Evolutionary conservation across 2,888 invertebrate species (phyloP).

Genomic region (Elysia crispata): DNA sequence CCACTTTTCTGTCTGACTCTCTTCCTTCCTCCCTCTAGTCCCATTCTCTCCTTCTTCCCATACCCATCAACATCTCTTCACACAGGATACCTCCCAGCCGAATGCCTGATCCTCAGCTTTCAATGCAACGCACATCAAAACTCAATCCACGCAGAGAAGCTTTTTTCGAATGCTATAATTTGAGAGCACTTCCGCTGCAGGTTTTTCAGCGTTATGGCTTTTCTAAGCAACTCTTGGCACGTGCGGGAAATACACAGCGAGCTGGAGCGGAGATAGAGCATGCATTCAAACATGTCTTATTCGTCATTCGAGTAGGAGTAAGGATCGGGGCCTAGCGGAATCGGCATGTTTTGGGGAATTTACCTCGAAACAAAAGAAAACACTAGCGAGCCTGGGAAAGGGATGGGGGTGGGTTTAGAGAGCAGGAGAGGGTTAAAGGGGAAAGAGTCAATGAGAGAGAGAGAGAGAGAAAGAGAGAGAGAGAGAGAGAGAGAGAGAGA

Average conservation of each 20-base stretch:
- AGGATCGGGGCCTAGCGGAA: not conserved
- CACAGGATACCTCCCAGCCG: not conserved
- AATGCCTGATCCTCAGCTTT: not conserved
- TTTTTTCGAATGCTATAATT: not conserved
- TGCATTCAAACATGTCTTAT: not conserved
- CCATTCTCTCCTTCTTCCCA: too few relatives aligned
- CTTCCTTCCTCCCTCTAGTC: too few relatives aligned
- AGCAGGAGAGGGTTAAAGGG: too few relatives aligned
- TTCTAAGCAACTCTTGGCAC: too few relatives aligned
- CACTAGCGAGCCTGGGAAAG: too few relatives aligned
- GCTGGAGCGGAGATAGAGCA: not conserved
- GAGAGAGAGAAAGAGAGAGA: constrained; percentile 6
- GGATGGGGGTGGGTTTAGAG: too few relatives aligned
- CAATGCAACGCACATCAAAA: not conserved
- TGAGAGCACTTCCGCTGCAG: too few relatives aligned
- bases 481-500: constrained; percentile 20
- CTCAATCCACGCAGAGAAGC: not conserved
- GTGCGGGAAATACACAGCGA: too few relatives aligned
- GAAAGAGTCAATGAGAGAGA: too few relatives aligned
- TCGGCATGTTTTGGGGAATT: not conserved
- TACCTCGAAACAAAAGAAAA: not conserved
- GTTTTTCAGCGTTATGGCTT: too few relatives aligned
- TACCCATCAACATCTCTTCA: too few relatives aligned
- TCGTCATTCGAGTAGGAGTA: not conserved
- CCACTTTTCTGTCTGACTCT: too few relatives aligned